Evolutionary conservation across 2,888 invertebrate species (phyloP).

Genomic region (Microplitis deprimator): DNA sequence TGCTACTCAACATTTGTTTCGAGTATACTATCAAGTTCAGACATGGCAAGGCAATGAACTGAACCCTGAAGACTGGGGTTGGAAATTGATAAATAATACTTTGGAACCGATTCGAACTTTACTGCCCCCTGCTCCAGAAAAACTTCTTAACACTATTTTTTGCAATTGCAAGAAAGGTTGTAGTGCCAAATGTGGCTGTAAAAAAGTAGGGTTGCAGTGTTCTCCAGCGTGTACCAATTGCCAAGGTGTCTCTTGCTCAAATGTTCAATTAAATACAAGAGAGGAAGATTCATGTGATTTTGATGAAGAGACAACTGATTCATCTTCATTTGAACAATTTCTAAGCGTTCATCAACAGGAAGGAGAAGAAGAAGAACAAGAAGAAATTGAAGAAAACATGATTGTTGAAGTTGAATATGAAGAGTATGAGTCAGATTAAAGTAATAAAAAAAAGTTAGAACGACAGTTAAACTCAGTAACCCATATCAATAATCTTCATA

Average conservation of each 20-base stretch:
- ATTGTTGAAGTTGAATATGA: too few relatives aligned
- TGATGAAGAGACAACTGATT: conserved; percentile 34
- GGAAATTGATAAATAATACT: conserved; percentile 52
- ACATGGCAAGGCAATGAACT: conserved; percentile 52
- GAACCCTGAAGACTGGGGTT: conserved; percentile 55
- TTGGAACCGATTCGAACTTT: conserved; percentile 46
- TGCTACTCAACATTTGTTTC: conserved; percentile 56
- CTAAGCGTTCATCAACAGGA: conserved; percentile 35
- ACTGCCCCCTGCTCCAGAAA: conserved; percentile 53
- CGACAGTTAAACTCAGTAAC: too few relatives aligned
- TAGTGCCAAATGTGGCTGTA: conserved; percentile 55
- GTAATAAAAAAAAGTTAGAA: too few relatives aligned
- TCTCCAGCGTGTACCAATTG: conserved; percentile 56
- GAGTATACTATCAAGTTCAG: too few relatives aligned
- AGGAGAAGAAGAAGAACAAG: conserved; percentile 36
- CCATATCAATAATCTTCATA: too few relatives aligned
- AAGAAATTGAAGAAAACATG: conserved; percentile 20
- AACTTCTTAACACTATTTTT: conserved; percentile 56
- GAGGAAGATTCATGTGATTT: conserved; percentile 4
- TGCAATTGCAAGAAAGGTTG: conserved; percentile 54
- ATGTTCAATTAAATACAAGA: conserved; percentile 34
- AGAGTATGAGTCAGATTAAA: too few relatives aligned
- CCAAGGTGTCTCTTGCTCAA: conserved; percentile 51
- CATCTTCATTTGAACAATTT: conserved; percentile 34
- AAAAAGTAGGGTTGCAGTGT: conserved; percentile 55